These are phyloP conservation scores for Monodelphis domestica DNA, from an alignment of 2,797 vertebrate genomes.

Conservation along the genomic window DNA sequence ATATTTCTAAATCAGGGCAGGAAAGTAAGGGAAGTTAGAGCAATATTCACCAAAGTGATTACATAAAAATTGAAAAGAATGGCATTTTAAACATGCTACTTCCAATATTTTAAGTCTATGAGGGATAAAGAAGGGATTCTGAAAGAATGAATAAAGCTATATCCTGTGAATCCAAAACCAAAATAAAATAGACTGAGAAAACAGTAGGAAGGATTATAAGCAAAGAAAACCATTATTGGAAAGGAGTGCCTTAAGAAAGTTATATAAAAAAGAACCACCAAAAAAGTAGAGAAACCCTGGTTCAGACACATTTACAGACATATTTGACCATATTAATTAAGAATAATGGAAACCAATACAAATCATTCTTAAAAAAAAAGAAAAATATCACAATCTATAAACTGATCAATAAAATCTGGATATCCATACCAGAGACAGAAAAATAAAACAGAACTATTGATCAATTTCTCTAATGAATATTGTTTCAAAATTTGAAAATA, in stretches of 20 bases:
- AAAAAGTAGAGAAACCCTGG: neutral
- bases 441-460: neutral
- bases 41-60: neutral
- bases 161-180: neutral
- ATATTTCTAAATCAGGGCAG: neutral
- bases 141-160: neutral
- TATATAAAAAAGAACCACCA: neutral
- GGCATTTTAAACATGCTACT: neutral
- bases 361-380: neutral
- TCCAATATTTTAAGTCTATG: neutral
- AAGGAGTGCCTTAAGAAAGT: too few species aligned
- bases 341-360: neutral
- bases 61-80: neutral
- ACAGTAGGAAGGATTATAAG: neutral
- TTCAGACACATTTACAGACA: too few species aligned
- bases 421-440: neutral
- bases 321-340: neutral
- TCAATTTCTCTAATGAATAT: neutral
- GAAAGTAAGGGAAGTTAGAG: neutral
- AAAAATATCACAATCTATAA: neutral
- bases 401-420: neutral
- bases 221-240: neutral
- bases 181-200: neutral
- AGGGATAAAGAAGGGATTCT: neutral
- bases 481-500: neutral